Evolutionary conservation across 2,113 vertebrate species (phyloP), one percentile per base, ranked within the genome.

Genomic region (Corvus hawaiiensis): DNA sequence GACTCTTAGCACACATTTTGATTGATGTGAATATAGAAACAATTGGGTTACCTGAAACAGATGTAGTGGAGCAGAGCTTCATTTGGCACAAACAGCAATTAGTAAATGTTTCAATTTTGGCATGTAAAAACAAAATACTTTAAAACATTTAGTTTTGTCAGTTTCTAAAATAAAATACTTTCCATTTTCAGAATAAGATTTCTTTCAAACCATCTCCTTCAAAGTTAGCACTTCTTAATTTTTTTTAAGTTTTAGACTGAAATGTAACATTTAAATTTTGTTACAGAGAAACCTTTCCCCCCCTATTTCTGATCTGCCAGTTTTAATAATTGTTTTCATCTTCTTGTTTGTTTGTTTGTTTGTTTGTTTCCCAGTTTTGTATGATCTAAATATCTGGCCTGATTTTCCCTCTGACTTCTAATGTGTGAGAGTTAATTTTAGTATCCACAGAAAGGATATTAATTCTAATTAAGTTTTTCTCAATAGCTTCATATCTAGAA

Each of bases 301-400:
- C 1, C 4, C 20, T 17, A 3, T 61, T 85, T 52, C 24, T 54
- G 14, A 22, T 71, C 14, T 67, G 5, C 32, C 13, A 63, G 13
- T 77, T 87, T 71, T 58, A 77, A 21, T 48, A 3, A 14, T 41
- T 32, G 5, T n/a, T 85, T 52, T 74, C 0, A 43, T 59, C 82
- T 81, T 67, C 52, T 91, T 73, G 27, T 39, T 17, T 2, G 16
- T 21, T 48, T 12, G 52, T 46, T 46, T 21, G 7, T 35, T 41
- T 9, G 9, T 15, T 37, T 35, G 64, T 6, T 6, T 14, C 2
- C 0, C 3, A 13, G 3, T 52, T 80, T 51, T 73, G 0, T 37
- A 7, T 61, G 13, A 33, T 87, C 27, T 71, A 56, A 84, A 28
- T 87, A 84, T 68, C 41, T 72, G 54, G 5, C 35, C 71, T 75